phyloP scores from a whole-genome alignment of 2,888 invertebrate species.

The Diarsia brunnea region DNA sequence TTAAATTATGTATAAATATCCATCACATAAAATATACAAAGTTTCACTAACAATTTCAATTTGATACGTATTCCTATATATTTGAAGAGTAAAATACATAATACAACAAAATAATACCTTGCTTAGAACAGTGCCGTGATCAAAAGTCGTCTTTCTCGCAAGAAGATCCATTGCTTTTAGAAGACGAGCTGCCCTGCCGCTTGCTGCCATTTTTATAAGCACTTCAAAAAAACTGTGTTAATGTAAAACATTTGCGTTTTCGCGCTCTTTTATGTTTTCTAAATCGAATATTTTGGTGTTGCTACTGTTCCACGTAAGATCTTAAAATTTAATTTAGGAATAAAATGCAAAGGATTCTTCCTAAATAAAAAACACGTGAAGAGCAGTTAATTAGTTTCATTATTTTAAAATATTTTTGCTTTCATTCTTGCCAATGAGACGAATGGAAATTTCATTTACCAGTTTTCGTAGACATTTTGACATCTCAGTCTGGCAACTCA shows the following conservation, averaged over 20 bases:
- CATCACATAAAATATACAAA: background rate
- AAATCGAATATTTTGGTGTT: conserved; percentile 40
- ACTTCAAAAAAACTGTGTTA: background rate
- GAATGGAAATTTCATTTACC: background rate
- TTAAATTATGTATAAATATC: background rate
- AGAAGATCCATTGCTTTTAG: conserved; percentile 68
- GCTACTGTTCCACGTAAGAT: conserved; percentile 9
- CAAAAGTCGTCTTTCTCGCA: conserved; percentile 65
- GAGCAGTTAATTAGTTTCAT: background rate
- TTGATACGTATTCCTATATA: background rate
- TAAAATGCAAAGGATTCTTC: background rate
- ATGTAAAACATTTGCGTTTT: conserved; percentile 29
- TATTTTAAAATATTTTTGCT: background rate
- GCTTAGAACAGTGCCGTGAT: conserved; percentile 67
- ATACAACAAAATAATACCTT: conserved; percentile 65
- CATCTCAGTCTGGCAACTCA: conserved; percentile 75
- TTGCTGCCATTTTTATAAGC: conserved; percentile 52
- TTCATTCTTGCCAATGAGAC: too few relatives aligned
- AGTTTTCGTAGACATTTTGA: conserved; percentile 24
- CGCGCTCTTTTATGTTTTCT: conserved; percentile 52
- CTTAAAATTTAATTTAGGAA: background rate
- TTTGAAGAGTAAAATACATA: background rate
- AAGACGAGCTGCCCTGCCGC: conserved; percentile 67
- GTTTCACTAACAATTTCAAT: background rate
- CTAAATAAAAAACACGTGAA: background rate